Evolutionary conservation across 1,140 invertebrate genomes (phyloP).

Genomic region (Lerema accius): DNA sequence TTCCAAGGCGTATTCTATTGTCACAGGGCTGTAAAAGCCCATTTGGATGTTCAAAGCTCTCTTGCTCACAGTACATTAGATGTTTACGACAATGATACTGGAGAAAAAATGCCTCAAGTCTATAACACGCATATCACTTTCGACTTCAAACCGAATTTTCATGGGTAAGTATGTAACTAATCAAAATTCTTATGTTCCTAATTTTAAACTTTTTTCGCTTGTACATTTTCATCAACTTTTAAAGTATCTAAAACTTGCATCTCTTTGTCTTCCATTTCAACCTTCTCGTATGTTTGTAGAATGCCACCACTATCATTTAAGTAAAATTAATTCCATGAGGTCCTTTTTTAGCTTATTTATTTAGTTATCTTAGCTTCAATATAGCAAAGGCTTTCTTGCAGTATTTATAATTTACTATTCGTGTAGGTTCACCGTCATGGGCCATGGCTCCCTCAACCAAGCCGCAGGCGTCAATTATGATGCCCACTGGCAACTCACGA

Average conservation of each 20-base stretch:
- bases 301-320: no score
- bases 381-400: no score
- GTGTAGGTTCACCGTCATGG: constrained; percentile 64
- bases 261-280: no score
- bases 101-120: constrained; percentile 51
- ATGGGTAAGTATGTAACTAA: no score
- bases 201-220: no score
- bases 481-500: constrained; percentile 64
- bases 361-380: no score
- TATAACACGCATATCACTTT: constrained; percentile 65
- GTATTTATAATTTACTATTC: constrained; percentile 19
- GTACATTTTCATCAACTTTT: no score
- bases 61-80: constrained; percentile 45
- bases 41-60: constrained; percentile 62
- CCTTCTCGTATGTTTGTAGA: no score
- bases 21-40: constrained; percentile 60
- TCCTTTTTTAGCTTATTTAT: no score
- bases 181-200: no score
- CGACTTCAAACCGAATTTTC: constrained; percentile 56
- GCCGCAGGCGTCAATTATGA: constrained; percentile 38
- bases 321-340: no score
- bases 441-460: constrained; percentile 50
- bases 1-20: constrained; percentile 70
- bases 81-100: constrained; percentile 67
- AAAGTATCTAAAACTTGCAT: no score